These are phyloP conservation scores for Rhynchophorus ferrugineus DNA, from an alignment of 1,140 invertebrate genomes.

Conservation along the genomic window DNA sequence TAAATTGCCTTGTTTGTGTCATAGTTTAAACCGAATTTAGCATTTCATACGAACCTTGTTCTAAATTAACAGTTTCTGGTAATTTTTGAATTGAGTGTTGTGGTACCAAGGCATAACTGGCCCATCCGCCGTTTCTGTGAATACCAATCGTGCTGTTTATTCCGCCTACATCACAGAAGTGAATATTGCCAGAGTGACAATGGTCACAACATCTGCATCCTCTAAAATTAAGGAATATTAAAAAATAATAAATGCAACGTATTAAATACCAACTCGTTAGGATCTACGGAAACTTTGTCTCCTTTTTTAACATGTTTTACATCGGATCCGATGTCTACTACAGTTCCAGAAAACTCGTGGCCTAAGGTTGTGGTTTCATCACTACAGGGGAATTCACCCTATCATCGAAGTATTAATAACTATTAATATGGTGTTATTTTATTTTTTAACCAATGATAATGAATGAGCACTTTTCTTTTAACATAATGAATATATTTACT, in stretches of 20 bases:
- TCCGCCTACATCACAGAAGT: constrained; percentile 51
- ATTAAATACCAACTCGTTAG: constrained; percentile 46
- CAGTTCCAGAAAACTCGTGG: constrained; percentile 60
- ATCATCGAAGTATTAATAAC: no score
- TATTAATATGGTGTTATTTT: no score
- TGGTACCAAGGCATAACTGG: constrained; percentile 51
- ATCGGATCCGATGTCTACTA: constrained; percentile 48
- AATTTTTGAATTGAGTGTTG: constrained; percentile 51
- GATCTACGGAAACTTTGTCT: constrained; percentile 57
- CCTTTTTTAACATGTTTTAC: constrained; percentile 54
- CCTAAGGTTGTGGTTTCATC: constrained; percentile 50
- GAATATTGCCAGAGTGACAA: constrained; percentile 53
- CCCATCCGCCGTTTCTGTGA: constrained; percentile 57
- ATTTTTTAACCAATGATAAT: no score
- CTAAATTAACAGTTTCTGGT: constrained; percentile 44
- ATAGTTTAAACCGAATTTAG: background rate
- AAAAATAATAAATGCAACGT: background rate
- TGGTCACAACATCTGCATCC: constrained; percentile 51
- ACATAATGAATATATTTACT: constrained; percentile 19
- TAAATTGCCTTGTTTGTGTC: background rate
- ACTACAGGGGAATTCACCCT: constrained; percentile 56
- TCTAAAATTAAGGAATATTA: constrained; percentile 23
- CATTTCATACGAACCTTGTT: constrained; percentile 46
- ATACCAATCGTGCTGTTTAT: constrained; percentile 58
- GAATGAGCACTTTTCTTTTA: no score